phyloP scores from a whole-genome alignment of 2,888 invertebrate species.

The Vannuccia rotundouncinata region DNA sequence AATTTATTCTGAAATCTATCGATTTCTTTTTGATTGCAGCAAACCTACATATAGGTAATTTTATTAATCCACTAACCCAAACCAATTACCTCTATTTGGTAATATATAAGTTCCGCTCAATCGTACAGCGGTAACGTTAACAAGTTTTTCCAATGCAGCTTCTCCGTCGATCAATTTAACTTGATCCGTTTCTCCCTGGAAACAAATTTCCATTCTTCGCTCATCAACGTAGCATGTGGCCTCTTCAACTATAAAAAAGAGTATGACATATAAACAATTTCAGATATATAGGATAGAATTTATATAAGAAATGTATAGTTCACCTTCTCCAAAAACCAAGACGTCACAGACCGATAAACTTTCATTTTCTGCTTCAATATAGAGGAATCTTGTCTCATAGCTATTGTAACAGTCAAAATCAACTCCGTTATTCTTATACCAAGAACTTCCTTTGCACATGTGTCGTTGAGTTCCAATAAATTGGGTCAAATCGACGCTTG shows the following conservation, averaged over 20 bases:
- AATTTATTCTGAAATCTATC: too few species aligned
- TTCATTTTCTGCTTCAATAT: background rate
- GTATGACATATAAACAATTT: too few species aligned
- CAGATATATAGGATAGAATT: too few species aligned
- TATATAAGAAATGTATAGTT: too few species aligned
- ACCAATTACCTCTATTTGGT: background rate
- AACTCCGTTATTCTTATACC: background rate
- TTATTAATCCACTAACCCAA: too few species aligned
- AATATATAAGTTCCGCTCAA: background rate
- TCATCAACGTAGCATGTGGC: background rate
- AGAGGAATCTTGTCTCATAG: background rate
- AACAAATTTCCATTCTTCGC: background rate
- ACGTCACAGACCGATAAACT: background rate
- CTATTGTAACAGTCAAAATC: background rate
- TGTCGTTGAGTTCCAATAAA: background rate
- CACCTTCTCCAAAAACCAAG: background rate
- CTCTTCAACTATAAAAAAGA: background rate
- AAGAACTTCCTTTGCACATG: background rate
- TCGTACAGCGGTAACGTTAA: background rate
- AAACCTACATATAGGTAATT: too few species aligned
- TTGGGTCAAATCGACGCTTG: background rate
- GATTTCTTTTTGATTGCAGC: too few species aligned
- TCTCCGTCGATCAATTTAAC: background rate
- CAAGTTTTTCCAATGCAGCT: background rate
- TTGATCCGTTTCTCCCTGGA: background rate